Evolutionary conservation across 2,113 vertebrate species (phyloP).

Genomic region (Rana temporaria): DNA sequence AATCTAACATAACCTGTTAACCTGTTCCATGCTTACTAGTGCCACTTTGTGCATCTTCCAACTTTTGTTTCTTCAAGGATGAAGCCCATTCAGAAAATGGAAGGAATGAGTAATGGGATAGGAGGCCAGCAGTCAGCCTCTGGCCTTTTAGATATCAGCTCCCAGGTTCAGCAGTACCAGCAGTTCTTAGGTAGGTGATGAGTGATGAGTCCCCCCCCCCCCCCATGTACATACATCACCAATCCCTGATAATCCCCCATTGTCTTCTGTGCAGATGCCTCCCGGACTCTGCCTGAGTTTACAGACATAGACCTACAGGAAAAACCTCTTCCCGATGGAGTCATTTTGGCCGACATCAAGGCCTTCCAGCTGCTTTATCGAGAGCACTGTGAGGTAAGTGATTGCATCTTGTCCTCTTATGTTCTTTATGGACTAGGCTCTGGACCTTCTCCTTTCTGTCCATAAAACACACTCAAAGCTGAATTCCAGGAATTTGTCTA

Average conservation of each 20-base stretch:
- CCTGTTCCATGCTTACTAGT: no score
- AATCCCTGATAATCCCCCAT: no score
- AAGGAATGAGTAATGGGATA: constrained; percentile 85
- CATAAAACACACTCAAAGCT: no score
- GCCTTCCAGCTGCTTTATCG: constrained; percentile 87
- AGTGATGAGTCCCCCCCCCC: background rate
- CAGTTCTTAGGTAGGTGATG: constrained; percentile 85
- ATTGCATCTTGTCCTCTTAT: no score
- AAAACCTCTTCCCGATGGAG: constrained; percentile 78
- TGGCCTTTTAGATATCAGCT: constrained; percentile 84
- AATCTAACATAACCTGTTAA: no score
- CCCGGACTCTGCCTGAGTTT: constrained; percentile 83
- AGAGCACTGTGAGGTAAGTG: constrained; percentile 89
- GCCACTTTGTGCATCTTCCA: background rate
- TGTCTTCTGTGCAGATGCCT: constrained; percentile 73
- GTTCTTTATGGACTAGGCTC: no score
- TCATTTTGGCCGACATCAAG: constrained; percentile 80
- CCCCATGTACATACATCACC: background rate
- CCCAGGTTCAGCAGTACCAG: constrained; percentile 92
- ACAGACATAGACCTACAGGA: constrained; percentile 81
- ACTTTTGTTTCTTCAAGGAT: constrained; percentile 70
- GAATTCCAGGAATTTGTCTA: no score
- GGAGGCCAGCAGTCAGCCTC: constrained; percentile 70
- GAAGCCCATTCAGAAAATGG: constrained; percentile 86
- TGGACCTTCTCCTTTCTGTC: no score